Percentiles rank a stretch among this genome's conserved stretches.
Conservation (phyloP, 2,888 invertebrate species). For the Habrosyne pyritoides region DNA sequence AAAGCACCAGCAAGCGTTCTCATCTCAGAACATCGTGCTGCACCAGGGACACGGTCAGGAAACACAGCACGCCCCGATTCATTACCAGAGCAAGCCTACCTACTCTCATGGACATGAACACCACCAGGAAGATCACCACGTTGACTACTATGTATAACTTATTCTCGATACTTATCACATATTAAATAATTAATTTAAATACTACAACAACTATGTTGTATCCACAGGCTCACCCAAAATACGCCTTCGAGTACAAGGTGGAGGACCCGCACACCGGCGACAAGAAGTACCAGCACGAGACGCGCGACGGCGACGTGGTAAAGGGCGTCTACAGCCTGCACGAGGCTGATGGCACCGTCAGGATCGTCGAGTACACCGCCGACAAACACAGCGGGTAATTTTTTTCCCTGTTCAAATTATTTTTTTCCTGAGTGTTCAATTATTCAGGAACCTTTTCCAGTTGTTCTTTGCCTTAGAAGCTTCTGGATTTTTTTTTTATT, state of each 20-base stretch:
- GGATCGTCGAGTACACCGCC: constrained; percentile 43
- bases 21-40: constrained; percentile 16
- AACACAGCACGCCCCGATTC: constrained; percentile 9
- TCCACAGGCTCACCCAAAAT: constrained; percentile 51
- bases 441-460: too few species aligned
- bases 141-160: constrained; percentile 31
- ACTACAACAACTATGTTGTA: neutral
- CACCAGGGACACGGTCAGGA: constrained; percentile 16
- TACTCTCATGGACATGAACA: constrained; percentile 24
- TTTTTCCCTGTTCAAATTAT: neutral
- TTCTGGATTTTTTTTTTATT: too few species aligned
- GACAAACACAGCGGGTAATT: constrained; percentile 52
- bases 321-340: constrained; percentile 44
- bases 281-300: constrained; percentile 47
- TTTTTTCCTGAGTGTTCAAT: too few species aligned
- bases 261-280: constrained; percentile 49
- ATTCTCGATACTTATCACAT: neutral
- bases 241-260: constrained; percentile 54
- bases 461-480: too few species aligned
- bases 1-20: constrained; percentile 10
- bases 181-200: neutral
- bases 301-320: constrained; percentile 45
- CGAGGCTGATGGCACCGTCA: constrained; percentile 43
- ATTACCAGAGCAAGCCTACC: constrained; percentile 26
- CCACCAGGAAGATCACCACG: constrained; percentile 27